phyloP scores from a whole-genome alignment of 2,113 vertebrate genomes.

The Paradoxurus hermaphroditus region DNA sequence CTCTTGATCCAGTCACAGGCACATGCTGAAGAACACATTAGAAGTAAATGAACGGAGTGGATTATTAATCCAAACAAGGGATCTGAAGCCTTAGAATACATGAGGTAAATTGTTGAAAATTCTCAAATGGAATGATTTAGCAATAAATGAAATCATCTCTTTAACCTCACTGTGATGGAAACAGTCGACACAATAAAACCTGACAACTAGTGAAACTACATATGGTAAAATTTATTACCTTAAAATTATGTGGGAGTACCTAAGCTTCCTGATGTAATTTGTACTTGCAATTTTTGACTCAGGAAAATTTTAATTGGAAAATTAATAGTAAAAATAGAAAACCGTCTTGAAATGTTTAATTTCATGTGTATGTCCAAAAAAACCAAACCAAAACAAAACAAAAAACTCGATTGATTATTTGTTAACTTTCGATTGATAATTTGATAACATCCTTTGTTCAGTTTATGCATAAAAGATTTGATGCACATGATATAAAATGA shows the following conservation, averaged over 20 bases:
- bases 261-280: neutral
- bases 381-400: no score
- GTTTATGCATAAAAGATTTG: neutral
- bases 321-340: neutral
- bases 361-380: neutral
- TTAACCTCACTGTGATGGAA: neutral
- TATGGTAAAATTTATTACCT: neutral
- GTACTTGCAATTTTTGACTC: neutral
- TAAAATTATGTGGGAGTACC: neutral
- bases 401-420: no score
- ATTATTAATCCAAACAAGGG: no score
- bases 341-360: neutral
- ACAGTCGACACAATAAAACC: neutral
- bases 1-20: no score
- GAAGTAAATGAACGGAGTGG: neutral
- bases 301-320: neutral
- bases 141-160: neutral
- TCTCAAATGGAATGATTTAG: neutral
- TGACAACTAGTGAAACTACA: neutral
- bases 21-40: neutral
- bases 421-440: no score
- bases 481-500: neutral
- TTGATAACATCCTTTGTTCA: no score
- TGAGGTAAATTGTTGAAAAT: neutral
- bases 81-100: accelerated